phyloP scores from a whole-genome alignment of 2,888 invertebrate genomes.

The Thyatira batis region DNA sequence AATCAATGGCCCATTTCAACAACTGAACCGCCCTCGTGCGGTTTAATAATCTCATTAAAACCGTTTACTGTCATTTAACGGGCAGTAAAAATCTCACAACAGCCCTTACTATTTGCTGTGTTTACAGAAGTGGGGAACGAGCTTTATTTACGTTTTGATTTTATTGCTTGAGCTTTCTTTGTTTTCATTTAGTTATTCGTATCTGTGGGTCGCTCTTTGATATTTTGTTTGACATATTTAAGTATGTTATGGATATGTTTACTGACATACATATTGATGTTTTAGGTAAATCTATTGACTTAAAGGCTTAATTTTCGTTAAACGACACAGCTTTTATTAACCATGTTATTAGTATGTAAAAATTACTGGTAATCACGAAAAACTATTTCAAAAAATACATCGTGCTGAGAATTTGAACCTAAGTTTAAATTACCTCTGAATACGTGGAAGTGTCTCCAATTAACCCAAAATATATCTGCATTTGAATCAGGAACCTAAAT shows the following conservation, averaged over 20 bases:
- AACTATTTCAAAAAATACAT: no score
- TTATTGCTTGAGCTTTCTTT: slow-evolving; percentile 42
- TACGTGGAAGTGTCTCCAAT: no score
- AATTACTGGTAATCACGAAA: no score
- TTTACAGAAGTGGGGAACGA: slow-evolving; percentile 39
- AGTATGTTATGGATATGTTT: not conserved
- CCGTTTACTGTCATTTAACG: slow-evolving; percentile 70
- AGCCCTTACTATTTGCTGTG: slow-evolving; percentile 53
- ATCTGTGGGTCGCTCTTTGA: not conserved
- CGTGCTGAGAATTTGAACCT: no score
- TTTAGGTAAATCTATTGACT: no score
- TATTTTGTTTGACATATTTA: not conserved
- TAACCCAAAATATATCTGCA: not conserved
- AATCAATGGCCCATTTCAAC: slow-evolving; percentile 11
- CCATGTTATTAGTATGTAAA: no score
- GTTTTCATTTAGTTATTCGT: slow-evolving; percentile 40
- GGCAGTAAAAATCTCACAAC: slow-evolving; percentile 67
- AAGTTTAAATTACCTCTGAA: no score
- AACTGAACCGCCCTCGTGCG: slow-evolving; percentile 8
- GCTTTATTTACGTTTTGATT: slow-evolving; percentile 50
- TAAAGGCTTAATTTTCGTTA: no score
- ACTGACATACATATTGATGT: no score
- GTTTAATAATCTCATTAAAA: slow-evolving; percentile 71
- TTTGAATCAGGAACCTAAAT: not conserved
- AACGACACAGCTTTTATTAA: no score